These are phyloP conservation scores for Threskiornis aethiopicus DNA, from an alignment of 2,797 vertebrate species.

Conservation along the genomic window DNA sequence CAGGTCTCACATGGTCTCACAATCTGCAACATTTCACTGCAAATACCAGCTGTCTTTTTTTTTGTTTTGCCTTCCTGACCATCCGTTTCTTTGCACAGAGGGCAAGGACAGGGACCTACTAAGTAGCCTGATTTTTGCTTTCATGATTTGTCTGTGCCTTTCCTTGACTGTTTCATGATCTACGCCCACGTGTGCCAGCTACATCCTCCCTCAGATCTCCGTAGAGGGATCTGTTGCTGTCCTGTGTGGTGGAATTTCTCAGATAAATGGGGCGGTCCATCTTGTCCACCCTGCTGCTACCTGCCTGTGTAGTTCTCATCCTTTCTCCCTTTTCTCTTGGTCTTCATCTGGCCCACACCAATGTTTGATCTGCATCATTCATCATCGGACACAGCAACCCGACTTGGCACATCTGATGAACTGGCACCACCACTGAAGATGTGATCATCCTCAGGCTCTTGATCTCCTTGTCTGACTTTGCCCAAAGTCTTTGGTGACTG, in stretches of 20 bases:
- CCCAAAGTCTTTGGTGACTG: not conserved
- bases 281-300: constrained; percentile 9
- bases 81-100: not conserved
- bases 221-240: not conserved
- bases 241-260: not conserved
- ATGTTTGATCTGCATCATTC: not conserved
- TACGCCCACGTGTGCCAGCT: rapidly evolving
- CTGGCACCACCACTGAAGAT: not conserved
- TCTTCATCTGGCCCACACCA: not conserved
- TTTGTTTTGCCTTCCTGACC: not conserved
- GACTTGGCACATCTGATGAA: not conserved
- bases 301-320: not conserved
- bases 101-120: not conserved
- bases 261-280: not conserved
- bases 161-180: not conserved
- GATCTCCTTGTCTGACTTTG: not conserved
- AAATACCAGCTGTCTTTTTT: not conserved
- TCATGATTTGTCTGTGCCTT: not conserved
- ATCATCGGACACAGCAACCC: not conserved
- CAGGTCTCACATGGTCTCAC: not conserved
- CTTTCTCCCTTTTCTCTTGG: not conserved
- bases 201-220: not conserved
- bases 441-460: not conserved
- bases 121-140: not conserved
- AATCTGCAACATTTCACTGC: not conserved